Evolutionary conservation across 2,113 vertebrate species (phyloP).

Genomic region (Ondatra zibethicus): DNA sequence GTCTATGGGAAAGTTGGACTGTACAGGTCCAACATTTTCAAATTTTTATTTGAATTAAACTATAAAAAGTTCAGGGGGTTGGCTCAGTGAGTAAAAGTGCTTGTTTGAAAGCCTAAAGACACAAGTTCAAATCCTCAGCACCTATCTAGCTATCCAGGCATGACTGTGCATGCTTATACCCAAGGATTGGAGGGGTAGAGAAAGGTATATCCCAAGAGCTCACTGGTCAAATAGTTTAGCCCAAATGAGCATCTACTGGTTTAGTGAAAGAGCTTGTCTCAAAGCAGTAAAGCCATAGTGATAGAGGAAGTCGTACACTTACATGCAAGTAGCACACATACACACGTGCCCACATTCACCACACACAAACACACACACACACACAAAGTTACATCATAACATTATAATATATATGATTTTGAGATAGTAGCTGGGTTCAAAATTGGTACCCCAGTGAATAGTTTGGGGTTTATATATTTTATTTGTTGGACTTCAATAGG

Average conservation of each 20-base stretch:
- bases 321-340: not conserved
- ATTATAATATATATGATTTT: not conserved
- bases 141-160: not conserved
- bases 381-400: not conserved
- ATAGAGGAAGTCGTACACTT: not conserved
- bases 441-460: not conserved
- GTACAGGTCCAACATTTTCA: not conserved
- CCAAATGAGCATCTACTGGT: not conserved
- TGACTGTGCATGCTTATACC: not conserved
- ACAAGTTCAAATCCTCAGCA: not conserved
- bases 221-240: not conserved
- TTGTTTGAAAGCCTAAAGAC: not conserved
- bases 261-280: not conserved
- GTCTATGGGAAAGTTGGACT: not conserved
- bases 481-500: slow-evolving; percentile 27
- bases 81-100: not conserved
- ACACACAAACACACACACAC: not conserved
- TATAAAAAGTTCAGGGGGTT: not conserved
- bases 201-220: not conserved
- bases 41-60: not conserved
- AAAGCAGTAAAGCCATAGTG: not conserved
- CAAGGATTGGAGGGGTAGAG: not conserved
- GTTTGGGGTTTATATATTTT: not conserved
- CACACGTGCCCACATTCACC: not conserved
- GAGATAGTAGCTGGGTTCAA: not conserved